phyloP scores from a whole-genome alignment of 1,140 invertebrate species.

The Drosophila pachea region DNA sequence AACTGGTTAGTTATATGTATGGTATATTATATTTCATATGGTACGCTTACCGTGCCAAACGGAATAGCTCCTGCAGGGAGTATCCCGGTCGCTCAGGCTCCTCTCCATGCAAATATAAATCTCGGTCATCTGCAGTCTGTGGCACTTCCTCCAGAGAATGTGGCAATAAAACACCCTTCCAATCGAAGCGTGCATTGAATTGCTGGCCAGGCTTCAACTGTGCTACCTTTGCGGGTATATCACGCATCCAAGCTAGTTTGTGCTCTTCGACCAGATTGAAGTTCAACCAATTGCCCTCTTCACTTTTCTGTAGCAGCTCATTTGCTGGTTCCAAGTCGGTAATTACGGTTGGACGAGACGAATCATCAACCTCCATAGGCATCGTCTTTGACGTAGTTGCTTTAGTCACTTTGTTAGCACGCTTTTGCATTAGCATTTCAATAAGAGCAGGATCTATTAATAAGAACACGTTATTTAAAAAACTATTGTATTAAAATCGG shows the following conservation, averaged over 20 bases:
- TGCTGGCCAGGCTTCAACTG: slow-evolving; percentile 80
- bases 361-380: neutral
- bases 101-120: slow-evolving; percentile 94
- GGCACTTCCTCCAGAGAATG: slow-evolving; percentile 79
- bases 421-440: slow-evolving; percentile 82
- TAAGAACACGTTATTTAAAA: neutral
- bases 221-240: slow-evolving; percentile 80
- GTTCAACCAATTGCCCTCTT: slow-evolving; percentile 87
- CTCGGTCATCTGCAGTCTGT: slow-evolving; percentile 82
- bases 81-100: slow-evolving; percentile 94
- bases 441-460: slow-evolving; percentile 63
- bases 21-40: too few relatives aligned
- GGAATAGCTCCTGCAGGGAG: slow-evolving; percentile 90
- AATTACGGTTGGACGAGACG: slow-evolving; percentile 35
- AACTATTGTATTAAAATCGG: neutral
- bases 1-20: neutral
- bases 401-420: slow-evolving; percentile 57
- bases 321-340: slow-evolving; percentile 77
- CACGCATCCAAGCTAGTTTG: slow-evolving; percentile 92
- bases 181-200: slow-evolving; percentile 87
- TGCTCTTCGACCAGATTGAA: slow-evolving; percentile 90
- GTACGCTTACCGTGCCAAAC: slow-evolving; percentile 80
- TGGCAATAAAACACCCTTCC: slow-evolving; percentile 84
- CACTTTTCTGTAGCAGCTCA: slow-evolving; percentile 82
- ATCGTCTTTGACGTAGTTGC: neutral